Conservation (phyloP, 2,888 invertebrate genomes). For the Ennomos fuscantarius region DNA sequence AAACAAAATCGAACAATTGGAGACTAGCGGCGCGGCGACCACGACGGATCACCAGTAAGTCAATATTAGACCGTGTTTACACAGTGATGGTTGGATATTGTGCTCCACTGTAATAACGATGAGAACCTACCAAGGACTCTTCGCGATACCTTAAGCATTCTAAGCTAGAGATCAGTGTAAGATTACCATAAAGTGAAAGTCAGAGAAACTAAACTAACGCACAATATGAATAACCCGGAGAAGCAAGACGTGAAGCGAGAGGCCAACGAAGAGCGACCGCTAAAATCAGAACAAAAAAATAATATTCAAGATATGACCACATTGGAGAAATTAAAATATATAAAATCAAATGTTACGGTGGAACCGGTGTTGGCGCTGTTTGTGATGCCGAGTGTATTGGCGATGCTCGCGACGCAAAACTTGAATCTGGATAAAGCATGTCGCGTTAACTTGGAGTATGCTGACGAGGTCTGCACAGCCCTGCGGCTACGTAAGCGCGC, state of each 20-base stretch:
- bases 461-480: conserved; percentile 89
- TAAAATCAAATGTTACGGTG: conserved; percentile 86
- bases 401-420: conserved; percentile 92
- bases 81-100: conserved; percentile 49
- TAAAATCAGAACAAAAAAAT: conserved; percentile 59
- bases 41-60: conserved; percentile 49
- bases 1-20: conserved; percentile 69
- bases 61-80: conserved; percentile 59
- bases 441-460: conserved; percentile 90
- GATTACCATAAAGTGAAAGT: conserved; percentile 25
- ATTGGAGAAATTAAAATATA: conserved; percentile 74
- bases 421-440: conserved; percentile 94
- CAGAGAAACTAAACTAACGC: conserved; percentile 24
- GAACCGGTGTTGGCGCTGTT: conserved; percentile 88
- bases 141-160: conserved; percentile 8
- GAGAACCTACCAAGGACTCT: conserved; percentile 36
- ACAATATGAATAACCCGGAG: conserved; percentile 55
- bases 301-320: conserved; percentile 63
- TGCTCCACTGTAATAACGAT: conserved; percentile 50
- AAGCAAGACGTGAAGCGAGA: conserved; percentile 50
- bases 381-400: conserved; percentile 87
- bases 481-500: conserved; percentile 88
- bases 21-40: conserved; percentile 50
- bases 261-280: conserved; percentile 59
- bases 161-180: conserved; percentile 6